Base-by-base conservation (phyloP, 2,888 invertebrate genomes). In the Lepidonotus clava region DNA sequence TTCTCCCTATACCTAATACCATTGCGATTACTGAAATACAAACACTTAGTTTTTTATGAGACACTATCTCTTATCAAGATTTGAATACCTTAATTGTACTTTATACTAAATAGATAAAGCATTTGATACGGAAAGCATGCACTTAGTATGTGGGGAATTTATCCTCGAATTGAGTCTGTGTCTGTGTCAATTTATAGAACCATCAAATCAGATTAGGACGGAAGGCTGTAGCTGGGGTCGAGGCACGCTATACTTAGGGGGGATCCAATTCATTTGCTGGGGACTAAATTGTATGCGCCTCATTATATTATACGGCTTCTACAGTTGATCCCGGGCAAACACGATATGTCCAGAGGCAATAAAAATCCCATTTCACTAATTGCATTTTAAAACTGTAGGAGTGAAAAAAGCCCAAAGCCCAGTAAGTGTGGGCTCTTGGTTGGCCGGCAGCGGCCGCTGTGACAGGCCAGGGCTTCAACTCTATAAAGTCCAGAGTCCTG, bases 301-400 rank as follows among this genome's bases (percentile, higher is more conserved):
- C 71, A 71, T 71, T 38, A 38, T 36, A 38, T 71, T 36, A 34
- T 18, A 71, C 36, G 38, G 38, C 71, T 71, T 34, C 71, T 71
- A 11, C 71, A 5, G 71, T 71, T 71, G 36, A 71, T 71, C 71
- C 71, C 71, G 11, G 38, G 18, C 71, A 71, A 71, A 71, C 71
- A 21, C 38, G 71, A 71, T 71, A 71, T 71, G 71, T 71, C 71
- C 36, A 18, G 38, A 21, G 71, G 71, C 71, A 71, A 71, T 71
- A 71, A 71, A 71, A 71, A 71, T 71, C 71, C 61, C 71, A 71
- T 71, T 38, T 32, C 71, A 34, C 71, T 71, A 71, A 71, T 71
- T 71, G 71, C 71, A 71, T 71, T 71, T 71, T 71, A 71, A 71
- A 71, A 38, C 71, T 71, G 71, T 38, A 71, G 38, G 21, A 71